A percentile compares a stretch with the other conserved stretches of the same genome.
phyloP scores from a whole-genome alignment of 2,797 vertebrate genomes.

The Sebastes hubbsi region DNA sequence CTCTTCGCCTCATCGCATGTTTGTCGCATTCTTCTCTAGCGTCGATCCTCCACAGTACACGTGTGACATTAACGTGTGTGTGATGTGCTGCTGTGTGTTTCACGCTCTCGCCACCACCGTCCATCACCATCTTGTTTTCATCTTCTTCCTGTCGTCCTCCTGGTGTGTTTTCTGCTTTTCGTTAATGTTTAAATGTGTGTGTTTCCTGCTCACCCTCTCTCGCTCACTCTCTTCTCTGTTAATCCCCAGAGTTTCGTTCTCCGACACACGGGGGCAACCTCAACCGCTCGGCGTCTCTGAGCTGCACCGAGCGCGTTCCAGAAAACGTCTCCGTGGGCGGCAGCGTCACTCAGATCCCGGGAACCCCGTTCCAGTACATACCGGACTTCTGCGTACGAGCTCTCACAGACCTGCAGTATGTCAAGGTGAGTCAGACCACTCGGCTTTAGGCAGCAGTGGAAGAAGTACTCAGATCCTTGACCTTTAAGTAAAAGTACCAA shows the following conservation, averaged over 20 bases:
- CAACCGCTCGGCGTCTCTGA: slow-evolving; percentile 92
- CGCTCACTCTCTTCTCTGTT: slow-evolving; percentile 16
- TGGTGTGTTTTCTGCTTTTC: not conserved
- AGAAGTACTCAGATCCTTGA: too few species aligned
- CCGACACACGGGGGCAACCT: slow-evolving; percentile 87
- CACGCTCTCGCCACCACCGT: not conserved
- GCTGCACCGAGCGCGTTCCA: slow-evolving; percentile 85
- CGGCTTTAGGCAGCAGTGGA: too few species aligned
- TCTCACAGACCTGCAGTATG: slow-evolving; percentile 90
- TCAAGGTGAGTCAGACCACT: slow-evolving; percentile 84
- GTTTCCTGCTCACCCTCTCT: not conserved
- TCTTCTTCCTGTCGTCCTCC: not conserved
- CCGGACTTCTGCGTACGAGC: slow-evolving; percentile 95
- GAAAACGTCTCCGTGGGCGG: slow-evolving; percentile 76
- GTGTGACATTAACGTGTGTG: slow-evolving; percentile 3
- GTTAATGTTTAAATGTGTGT: not conserved
- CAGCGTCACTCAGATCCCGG: slow-evolving; percentile 87
- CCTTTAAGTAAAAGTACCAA: too few species aligned
- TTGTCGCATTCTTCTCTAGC: slow-evolving; percentile 26
- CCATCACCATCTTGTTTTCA: not conserved
- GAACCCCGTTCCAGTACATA: slow-evolving; percentile 83
- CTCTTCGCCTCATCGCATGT: slow-evolving; percentile 36
- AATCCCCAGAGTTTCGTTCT: slow-evolving; percentile 87
- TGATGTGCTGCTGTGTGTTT: slow-evolving; percentile 26
- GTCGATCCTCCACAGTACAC: not conserved